These are phyloP conservation scores for Acipenser oxyrinchus DNA, from an alignment of 2,797 vertebrate species.

Conservation along the genomic window DNA sequence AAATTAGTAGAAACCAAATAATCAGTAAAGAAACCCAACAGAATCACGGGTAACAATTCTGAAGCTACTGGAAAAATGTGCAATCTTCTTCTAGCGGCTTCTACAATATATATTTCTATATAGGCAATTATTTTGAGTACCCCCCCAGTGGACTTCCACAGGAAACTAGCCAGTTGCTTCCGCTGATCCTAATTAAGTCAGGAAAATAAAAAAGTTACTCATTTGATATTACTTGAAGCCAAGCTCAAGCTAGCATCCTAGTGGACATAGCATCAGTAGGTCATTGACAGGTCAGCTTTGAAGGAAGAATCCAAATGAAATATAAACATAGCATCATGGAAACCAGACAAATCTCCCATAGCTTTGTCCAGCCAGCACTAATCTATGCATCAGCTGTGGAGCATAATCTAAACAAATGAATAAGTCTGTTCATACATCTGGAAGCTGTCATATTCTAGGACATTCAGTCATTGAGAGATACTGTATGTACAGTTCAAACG, in stretches of 20 bases:
- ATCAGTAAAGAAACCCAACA: conserved; percentile 26
- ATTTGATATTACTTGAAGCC: conserved; percentile 17
- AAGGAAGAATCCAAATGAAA: conserved; percentile 79
- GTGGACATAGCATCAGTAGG: conserved; percentile 71
- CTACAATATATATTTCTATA: too few species aligned
- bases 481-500: conserved; percentile 32
- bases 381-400: conserved; percentile 87
- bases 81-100: too few species aligned
- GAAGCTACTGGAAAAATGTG: conserved; percentile 26
- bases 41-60: conserved; percentile 25
- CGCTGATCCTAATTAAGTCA: background rate
- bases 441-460: conserved; percentile 77
- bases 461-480: conserved; percentile 45
- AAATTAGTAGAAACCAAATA: conserved; percentile 26
- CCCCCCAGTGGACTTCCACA: background rate
- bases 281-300: conserved; percentile 72
- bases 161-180: background rate
- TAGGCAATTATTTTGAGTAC: too few species aligned
- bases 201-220: background rate
- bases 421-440: conserved; percentile 78
- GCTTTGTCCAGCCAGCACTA: conserved; percentile 78
- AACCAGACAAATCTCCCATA: conserved; percentile 73
- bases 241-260: conserved; percentile 38
- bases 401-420: conserved; percentile 87
- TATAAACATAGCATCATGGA: conserved; percentile 77